These are phyloP conservation scores for Jacana jacana DNA, from an alignment of 2,113 vertebrate species.

Conservation along the genomic window DNA sequence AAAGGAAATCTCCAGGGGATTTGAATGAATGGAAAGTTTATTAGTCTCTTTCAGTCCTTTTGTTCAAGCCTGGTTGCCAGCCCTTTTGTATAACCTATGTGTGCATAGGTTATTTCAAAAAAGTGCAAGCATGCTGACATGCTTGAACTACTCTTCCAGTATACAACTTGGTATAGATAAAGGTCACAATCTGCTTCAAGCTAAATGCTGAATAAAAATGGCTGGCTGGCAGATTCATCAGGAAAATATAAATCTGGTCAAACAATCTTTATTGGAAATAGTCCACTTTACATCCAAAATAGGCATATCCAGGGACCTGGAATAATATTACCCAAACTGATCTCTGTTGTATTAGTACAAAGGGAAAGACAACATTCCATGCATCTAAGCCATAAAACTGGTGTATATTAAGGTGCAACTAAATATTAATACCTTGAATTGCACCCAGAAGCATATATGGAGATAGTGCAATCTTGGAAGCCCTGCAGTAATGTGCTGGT, in stretches of 20 bases:
- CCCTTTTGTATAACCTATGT: background rate
- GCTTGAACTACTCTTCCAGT: background rate
- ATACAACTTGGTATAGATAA: background rate
- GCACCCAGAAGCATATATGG: background rate
- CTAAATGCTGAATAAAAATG: background rate
- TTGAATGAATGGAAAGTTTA: background rate
- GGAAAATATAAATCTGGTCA: background rate
- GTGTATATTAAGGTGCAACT: background rate
- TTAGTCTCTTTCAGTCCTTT: background rate
- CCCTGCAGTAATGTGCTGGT: background rate
- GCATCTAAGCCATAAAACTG: background rate
- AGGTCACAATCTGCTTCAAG: background rate
- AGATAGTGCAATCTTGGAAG: background rate
- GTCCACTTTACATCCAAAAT: background rate
- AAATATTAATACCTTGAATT: background rate
- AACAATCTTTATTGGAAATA: background rate
- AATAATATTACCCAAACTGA: background rate
- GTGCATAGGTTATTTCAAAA: background rate
- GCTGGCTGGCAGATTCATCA: background rate
- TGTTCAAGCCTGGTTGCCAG: background rate
- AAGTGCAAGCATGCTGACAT: background rate
- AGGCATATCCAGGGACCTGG: background rate
- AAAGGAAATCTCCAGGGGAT: background rate
- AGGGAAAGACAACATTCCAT: background rate
- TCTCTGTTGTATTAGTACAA: background rate